Evolutionary conservation across 2,113 vertebrate genomes (phyloP).

Genomic region (Callaeas wilsoni): DNA sequence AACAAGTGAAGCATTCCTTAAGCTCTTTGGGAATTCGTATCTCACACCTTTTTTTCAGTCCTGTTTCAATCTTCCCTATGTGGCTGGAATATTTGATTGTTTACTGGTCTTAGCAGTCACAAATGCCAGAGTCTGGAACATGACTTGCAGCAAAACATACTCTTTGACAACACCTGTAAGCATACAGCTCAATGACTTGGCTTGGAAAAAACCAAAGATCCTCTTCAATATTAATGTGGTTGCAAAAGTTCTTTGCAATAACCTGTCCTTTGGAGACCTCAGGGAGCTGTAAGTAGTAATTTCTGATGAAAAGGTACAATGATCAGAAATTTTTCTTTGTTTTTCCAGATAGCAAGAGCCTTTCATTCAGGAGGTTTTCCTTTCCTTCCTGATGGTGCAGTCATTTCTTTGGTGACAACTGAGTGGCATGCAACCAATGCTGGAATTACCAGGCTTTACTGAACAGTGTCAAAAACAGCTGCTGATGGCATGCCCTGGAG

Average conservation of each 20-base stretch:
- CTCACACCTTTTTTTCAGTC: not conserved
- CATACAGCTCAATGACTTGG: not conserved
- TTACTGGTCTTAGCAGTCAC: not conserved
- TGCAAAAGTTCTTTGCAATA: not conserved
- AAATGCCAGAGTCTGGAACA: not conserved
- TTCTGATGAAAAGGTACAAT: not conserved
- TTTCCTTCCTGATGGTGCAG: not conserved
- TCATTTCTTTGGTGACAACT: not conserved
- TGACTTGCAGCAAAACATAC: not conserved
- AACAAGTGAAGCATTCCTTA: not conserved
- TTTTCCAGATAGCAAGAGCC: not conserved
- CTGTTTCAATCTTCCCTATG: not conserved
- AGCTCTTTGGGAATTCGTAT: not conserved
- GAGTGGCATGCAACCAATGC: not conserved
- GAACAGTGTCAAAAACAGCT: fast-evolving
- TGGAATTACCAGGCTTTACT: not conserved
- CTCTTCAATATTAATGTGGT: not conserved
- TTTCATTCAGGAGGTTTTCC: not conserved
- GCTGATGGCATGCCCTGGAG: not conserved
- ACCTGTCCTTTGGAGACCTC: not conserved
- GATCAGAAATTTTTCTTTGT: not conserved
- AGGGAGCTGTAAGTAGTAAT: not conserved
- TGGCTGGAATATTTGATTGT: not conserved
- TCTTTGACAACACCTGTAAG: not conserved
- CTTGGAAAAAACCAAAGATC: not conserved